Base-by-base conservation (phyloP, 1,140 invertebrate genomes). In the Drosophila repletoides region DNA sequence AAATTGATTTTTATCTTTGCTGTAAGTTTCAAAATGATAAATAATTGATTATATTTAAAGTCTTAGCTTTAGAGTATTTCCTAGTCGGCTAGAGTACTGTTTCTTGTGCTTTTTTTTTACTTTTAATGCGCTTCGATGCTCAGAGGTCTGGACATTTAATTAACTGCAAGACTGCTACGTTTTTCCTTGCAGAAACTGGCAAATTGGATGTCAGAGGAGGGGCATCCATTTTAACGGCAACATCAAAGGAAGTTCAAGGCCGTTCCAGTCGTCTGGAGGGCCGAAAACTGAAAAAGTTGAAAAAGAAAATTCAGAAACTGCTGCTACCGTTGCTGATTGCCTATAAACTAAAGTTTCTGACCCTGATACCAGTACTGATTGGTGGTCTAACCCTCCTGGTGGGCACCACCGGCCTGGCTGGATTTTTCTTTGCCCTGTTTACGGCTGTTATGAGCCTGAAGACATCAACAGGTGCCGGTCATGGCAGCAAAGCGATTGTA, bases 391-490 rank as follows among this genome's bases (percentile, higher is more conserved):
- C 95, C 0, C 91, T 96, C 5, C 89, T 96, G 14, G 93, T 94
- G 0, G 94, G 94, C 40, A 94, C 95, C 1, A 95, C 95, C 3
- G 93, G 94, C 4, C 89, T 96, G 26, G 95, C 94, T 9, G 95
- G 95, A 60, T 96, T 96, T 90, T 96, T 96, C 91, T 96, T 96
- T 88, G 95, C 95, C 1, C 89, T 96, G 1, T 96, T 96, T 76
- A 94, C 92, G 58, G 92, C 92, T 5, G 92, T 92, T 12, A 93
- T 93, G 92, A 92, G 91, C 60, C 72, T 93, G 34, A 92, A 93
- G 61, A 69, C 71, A 14, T 52, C 87, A 22, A 55, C 58, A 33
- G 72, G 68, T 52, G 70, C 59, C 9, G 70, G 73, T 21, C 71
- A 86, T 22, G 53, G 72, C 51, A 74, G 76, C 52, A 88, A 88